Evolutionary conservation across 2,888 invertebrate species (phyloP).

Genomic region (Apotomis betuletana): DNA sequence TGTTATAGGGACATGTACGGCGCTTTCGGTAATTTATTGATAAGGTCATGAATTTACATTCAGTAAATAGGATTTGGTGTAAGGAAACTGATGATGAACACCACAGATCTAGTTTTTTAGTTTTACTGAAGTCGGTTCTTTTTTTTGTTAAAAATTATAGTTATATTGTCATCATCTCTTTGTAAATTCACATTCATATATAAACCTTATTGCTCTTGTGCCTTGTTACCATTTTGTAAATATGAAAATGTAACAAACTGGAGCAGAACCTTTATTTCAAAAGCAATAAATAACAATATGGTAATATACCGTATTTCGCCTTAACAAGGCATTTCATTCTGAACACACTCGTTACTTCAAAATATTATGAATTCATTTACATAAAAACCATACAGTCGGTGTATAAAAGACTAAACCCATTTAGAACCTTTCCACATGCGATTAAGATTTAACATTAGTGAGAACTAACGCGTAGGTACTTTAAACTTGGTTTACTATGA

Average conservation of each 20-base stretch:
- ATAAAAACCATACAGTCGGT: slow-evolving; percentile 63
- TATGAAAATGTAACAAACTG: slow-evolving; percentile 34
- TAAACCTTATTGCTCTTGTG: not conserved
- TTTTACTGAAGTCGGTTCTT: too few species aligned
- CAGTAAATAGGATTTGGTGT: too few species aligned
- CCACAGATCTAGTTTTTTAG: too few species aligned
- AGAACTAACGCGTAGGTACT: not conserved
- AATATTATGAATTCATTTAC: slow-evolving; percentile 81
- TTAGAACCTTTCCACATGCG: not conserved
- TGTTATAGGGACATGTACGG: too few species aligned
- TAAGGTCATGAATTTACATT: too few species aligned
- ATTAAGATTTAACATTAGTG: not conserved
- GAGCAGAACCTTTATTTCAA: slow-evolving; percentile 57
- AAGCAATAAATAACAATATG: slow-evolving; percentile 73
- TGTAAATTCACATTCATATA: not conserved
- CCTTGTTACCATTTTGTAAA: slow-evolving; percentile 25
- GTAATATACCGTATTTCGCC: slow-evolving; percentile 69
- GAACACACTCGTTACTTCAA: slow-evolving; percentile 78
- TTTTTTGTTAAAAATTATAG: too few species aligned
- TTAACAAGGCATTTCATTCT: slow-evolving; percentile 71
- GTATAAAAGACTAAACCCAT: not conserved
- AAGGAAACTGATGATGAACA: too few species aligned
- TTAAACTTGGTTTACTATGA: not conserved
- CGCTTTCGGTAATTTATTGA: too few species aligned
- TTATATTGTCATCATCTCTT: not conserved